A percentile compares a stretch with the other conserved stretches of the same genome.
These are phyloP conservation scores for Astropecten irregularis DNA, from an alignment of 53 echinoderm and acorn worm species.

Conservation along the genomic window DNA sequence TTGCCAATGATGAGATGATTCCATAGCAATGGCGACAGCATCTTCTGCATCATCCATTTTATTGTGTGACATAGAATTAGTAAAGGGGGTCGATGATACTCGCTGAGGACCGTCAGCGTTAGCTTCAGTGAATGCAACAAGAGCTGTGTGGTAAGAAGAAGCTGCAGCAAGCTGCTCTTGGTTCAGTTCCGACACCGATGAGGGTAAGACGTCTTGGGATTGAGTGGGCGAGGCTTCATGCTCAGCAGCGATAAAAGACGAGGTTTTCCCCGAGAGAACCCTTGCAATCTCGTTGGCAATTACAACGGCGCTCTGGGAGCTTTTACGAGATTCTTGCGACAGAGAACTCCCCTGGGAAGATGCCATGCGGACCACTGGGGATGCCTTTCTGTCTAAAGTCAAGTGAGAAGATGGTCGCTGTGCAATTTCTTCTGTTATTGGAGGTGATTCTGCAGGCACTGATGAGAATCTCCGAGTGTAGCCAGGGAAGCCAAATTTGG, in stretches of 20 bases:
- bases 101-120: neutral
- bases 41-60: neutral
- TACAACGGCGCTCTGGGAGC: neutral
- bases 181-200: neutral
- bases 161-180: neutral
- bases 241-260: neutral
- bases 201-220: neutral
- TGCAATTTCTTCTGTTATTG: neutral
- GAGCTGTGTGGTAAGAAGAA: slow-evolving; percentile 32
- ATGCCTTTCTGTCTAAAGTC: neutral
- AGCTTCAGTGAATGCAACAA: neutral
- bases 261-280: slow-evolving; percentile 7
- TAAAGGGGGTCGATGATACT: neutral
- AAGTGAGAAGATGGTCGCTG: neutral
- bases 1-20: slow-evolving; percentile 3
- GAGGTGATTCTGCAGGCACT: neutral
- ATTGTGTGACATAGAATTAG: neutral
- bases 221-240: neutral
- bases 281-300: slow-evolving; percentile 15
- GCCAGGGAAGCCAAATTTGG: neutral
- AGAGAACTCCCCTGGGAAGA: neutral
- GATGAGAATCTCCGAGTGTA: slow-evolving; percentile 8
- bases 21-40: neutral
- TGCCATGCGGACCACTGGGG: neutral
- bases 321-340: neutral